Base-by-base conservation (phyloP, 2,888 invertebrate species). In the Nudaria mundana region DNA sequence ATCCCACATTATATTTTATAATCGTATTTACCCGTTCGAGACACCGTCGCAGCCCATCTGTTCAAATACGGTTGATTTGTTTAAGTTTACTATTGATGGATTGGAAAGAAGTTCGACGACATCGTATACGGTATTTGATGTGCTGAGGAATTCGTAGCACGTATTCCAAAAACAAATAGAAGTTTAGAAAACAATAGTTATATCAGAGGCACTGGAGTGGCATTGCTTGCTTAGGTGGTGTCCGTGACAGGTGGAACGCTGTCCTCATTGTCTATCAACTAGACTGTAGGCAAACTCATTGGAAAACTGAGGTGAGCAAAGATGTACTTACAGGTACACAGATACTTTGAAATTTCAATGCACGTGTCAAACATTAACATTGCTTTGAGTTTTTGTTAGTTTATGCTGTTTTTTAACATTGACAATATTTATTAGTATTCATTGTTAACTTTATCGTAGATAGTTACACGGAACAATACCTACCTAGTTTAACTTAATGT, bases 171-270 rank as follows among this genome's bases (percentile, higher is more conserved):
- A 81, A 78, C 78, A 84, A 85, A 83, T 71, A 83, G 52, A 71
- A 78, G 72, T 76, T 57, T 56, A 66, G 70, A 80, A 82, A 83
- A 85, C 83, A 84, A 84, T 83, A 82, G 80, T 50, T 46, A 71
- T 78, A 67, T 62, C 70, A 73, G 71, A 69, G 61, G 66, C 62
- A 66, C 60, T 59, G 64, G 56, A 64, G 70, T 66, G 70, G 70
- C 63, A 68, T 65, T 80, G 82, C 81, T 86, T 82, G 79, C 77
- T 81, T 79, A 85, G 86, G 77, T 84, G 85, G 66, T 67, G 59
- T 48, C 49, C 63, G 76, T 73, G 81, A 77, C 81, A 77, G 77
- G 70, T 77, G 76, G 71, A 71, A 63, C 71, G 60, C 65, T 62
- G 59, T 73, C 68, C 54, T 57, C 64, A 66, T 66, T 70, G 70